Base-by-base conservation (phyloP, 2,113 vertebrate species). In the Nibea albiflora region DNA sequence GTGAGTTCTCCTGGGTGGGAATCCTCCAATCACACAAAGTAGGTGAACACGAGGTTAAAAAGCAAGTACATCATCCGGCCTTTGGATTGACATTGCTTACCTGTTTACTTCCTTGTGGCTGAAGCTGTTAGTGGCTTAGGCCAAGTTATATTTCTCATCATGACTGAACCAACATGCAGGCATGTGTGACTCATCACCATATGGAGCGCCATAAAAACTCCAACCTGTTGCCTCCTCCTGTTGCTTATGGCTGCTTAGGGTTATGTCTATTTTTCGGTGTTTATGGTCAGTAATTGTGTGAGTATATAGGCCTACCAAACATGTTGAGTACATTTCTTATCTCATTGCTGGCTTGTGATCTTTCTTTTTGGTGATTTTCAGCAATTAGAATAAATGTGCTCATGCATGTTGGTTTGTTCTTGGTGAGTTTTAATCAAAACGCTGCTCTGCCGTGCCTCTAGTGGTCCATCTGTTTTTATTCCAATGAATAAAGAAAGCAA, bases 101-200 rank as follows among this genome's bases (percentile, higher is more conserved):
- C 31, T 7, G 31, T 35, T 7, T 35, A 35, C 31, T 35, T 35
- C 31, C 31, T 35, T 60, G 5, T 19, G 26, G 26, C 28, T 35
- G 39, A 56, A 39, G 49, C 57, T 71, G 62, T 58, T 16, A 1
- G 31, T 35, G 7, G 31, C 31, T 35, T 14, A 6, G 26, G 20
- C n/a, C n/a, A 14, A 49, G 26, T 56, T 57, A 35, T 24, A 57
- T 57, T 31, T 66, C 14, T 3, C 20, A 35, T 31, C 22, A 35
- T 47, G 58, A 70, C 16, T 44, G 28, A 50, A 53, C 20, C 54
- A 66, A 26, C 71, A 35, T 15, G 22, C 28, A 72, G 53, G 24
- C 53, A 49, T 4, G 15, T 83, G 46, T 83, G 74, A 83, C 74
- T 83, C 68, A 54, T 60, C 77, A 72, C 66, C 76, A 76, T 76